A percentile compares a stretch with the other conserved stretches of the same genome.
Conservation (phyloP, 2,888 invertebrate genomes). For the Helleia helle region DNA sequence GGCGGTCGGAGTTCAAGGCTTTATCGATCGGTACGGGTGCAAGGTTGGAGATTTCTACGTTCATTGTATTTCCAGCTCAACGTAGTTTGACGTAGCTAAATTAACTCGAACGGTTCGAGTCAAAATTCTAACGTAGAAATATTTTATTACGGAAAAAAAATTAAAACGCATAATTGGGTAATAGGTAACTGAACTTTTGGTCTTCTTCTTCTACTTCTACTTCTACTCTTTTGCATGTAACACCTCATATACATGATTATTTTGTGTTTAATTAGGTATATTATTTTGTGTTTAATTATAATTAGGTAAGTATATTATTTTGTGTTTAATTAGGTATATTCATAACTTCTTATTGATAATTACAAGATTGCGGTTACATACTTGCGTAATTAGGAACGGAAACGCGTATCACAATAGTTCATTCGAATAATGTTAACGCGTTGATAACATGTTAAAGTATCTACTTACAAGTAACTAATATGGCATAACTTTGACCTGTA, state of each 20-base stretch:
- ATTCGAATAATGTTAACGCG: neutral
- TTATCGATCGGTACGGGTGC: constrained; percentile 53
- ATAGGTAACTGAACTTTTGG: too few relatives aligned
- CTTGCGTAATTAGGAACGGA: constrained; percentile 8
- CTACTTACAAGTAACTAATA: too few relatives aligned
- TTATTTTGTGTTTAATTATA: too few relatives aligned
- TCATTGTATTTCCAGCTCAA: constrained; percentile 27
- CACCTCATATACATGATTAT: too few relatives aligned
- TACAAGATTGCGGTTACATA: neutral
- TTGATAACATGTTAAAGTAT: constrained; percentile 1
- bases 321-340: too few relatives aligned
- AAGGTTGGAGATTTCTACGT: constrained; percentile 33
- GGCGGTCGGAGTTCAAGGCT: constrained; percentile 38
- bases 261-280: too few relatives aligned
- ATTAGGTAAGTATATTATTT: too few relatives aligned
- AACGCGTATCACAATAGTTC: constrained; percentile 1
- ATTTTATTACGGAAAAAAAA: too few relatives aligned
- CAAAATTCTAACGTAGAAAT: too few relatives aligned
- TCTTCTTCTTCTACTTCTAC: too few relatives aligned
- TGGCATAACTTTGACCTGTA: constrained; percentile 2
- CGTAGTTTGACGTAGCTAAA: neutral
- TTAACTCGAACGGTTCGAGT: neutral
- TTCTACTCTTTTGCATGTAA: too few relatives aligned
- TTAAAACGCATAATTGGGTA: too few relatives aligned
- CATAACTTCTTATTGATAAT: constrained; percentile 4